Conservation (phyloP, 2,888 invertebrate species). For the Melolontha melolontha region DNA sequence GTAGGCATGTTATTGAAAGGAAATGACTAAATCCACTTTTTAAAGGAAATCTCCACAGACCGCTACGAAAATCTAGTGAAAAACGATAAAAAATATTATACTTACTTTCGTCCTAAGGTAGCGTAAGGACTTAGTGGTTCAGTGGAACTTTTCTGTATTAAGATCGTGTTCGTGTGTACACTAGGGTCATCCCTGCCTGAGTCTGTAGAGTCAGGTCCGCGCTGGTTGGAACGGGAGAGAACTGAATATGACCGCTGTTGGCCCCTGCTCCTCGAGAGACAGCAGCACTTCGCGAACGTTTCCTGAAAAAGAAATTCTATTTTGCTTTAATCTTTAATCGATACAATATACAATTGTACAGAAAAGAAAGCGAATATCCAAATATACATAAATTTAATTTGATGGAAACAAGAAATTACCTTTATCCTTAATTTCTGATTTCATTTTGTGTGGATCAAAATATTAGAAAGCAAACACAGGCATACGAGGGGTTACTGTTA, state of each 20-base stretch:
- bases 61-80: too few relatives aligned
- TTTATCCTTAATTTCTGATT: too few relatives aligned
- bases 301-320: conserved; percentile 69
- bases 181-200: conserved; percentile 50
- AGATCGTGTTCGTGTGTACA: conserved; percentile 50
- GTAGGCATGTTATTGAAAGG: too few relatives aligned
- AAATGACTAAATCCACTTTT: too few relatives aligned
- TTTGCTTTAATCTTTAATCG: conserved; percentile 47
- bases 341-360: too few relatives aligned
- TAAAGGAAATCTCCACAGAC: too few relatives aligned
- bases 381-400: too few relatives aligned
- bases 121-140: conserved; percentile 26
- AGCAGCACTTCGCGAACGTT: conserved; percentile 69
- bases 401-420: too few relatives aligned
- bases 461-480: too few relatives aligned
- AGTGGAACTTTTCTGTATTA: conserved; percentile 47
- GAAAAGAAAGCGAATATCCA: too few relatives aligned
- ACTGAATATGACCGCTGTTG: conserved; percentile 72
- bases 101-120: conserved; percentile 1
- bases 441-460: too few relatives aligned
- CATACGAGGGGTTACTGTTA: too few relatives aligned
- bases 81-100: not conserved
- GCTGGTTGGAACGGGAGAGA: conserved; percentile 62
- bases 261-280: conserved; percentile 56
- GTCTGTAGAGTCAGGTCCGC: conserved; percentile 48